Base-by-base conservation (phyloP, 2,113 vertebrate genomes). In the Rhinolophus sinicus region DNA sequence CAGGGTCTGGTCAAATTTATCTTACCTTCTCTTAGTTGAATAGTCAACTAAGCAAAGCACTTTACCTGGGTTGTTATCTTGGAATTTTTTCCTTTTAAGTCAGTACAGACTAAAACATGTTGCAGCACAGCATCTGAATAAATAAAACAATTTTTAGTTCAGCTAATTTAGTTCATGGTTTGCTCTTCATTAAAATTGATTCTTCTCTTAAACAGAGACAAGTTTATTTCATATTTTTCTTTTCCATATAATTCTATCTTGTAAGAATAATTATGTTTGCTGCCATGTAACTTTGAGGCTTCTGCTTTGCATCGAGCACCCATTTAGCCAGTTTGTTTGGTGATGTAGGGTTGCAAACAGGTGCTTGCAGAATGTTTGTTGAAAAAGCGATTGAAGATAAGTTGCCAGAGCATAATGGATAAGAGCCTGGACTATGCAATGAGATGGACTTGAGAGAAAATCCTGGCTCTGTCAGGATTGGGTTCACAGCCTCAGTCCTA, bases 1-100 rank as follows among this genome's bases (percentile, higher is more conserved):
- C 97, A 96, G 90, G 92, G 54, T 73, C 76, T 72, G 22, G 54
- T 26, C 70, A 90, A 90, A 93, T 97, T 93, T 77, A 33, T 84
- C 78, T 92, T 76, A 77, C 72, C 54, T 96, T 93, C 60, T 30
- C 40, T 85, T 94, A 56, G 64, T 14, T 64, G 52, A 92, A 56
- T n/a, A 83, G 54, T 92, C 16, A 86, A 5, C 64, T 80, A 40
- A 64, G 70, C 65, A 76, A 58, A 75, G 72, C 21, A 35, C 33
- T 95, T 95, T 81, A n/a, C 8, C 58, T 80, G 15, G 7, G 84
- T 96, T 81, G 10, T 15, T 85, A 19, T 77, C 67, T 69, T n/a
- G 2, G 35, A 56, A 38, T 69, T 69, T 65, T 94, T 93, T 64
- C 19, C 6, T 95, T 75, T 83, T 70, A 80, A 76, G n/a, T 50